Percentiles rank a stretch among this genome's conserved stretches.
These are phyloP conservation scores for Ormia ochracea DNA, from an alignment of 2,888 invertebrate genomes.

Conservation along the genomic window DNA sequence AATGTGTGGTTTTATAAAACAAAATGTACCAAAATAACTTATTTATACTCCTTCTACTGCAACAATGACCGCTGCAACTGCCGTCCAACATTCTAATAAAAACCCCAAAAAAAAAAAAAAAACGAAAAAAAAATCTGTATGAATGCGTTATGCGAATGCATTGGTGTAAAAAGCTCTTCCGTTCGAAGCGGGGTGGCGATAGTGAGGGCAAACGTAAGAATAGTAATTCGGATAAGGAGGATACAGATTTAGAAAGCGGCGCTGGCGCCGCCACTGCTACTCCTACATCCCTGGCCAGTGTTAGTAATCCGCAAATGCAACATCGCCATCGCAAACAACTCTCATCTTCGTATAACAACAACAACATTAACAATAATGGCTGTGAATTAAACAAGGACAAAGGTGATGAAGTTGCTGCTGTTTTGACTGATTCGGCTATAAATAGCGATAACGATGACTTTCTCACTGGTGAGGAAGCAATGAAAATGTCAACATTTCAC, in stretches of 20 bases:
- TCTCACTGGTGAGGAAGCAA: conserved; percentile 66
- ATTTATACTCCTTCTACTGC: conserved; percentile 32
- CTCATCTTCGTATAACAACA: conserved; percentile 58
- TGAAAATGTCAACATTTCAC: conserved; percentile 68
- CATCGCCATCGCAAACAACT: conserved; percentile 74
- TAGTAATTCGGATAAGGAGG: conserved; percentile 71
- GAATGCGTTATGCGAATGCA: not conserved
- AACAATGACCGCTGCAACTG: conserved; percentile 8
- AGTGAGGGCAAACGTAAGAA: conserved; percentile 73
- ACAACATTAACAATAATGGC: conserved; percentile 66
- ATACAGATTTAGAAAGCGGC: conserved; percentile 65
- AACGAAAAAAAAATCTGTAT: not conserved
- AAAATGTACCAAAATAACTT: conserved; percentile 19
- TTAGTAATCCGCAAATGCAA: conserved; percentile 71
- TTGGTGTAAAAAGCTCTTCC: conserved; percentile 63
- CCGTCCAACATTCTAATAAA: not conserved
- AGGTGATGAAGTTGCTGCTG: conserved; percentile 61
- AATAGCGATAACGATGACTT: conserved; percentile 68
- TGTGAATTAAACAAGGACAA: conserved; percentile 62
- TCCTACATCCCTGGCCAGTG: conserved; percentile 41
- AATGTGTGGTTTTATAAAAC: conserved; percentile 47
- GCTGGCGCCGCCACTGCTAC: conserved; percentile 66
- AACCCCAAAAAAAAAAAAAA: too few relatives aligned
- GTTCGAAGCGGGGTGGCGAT: conserved; percentile 68
- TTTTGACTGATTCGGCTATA: conserved; percentile 38